These are phyloP conservation scores for Atta texana DNA, from an alignment of 1,140 invertebrate genomes.

Conservation along the genomic window DNA sequence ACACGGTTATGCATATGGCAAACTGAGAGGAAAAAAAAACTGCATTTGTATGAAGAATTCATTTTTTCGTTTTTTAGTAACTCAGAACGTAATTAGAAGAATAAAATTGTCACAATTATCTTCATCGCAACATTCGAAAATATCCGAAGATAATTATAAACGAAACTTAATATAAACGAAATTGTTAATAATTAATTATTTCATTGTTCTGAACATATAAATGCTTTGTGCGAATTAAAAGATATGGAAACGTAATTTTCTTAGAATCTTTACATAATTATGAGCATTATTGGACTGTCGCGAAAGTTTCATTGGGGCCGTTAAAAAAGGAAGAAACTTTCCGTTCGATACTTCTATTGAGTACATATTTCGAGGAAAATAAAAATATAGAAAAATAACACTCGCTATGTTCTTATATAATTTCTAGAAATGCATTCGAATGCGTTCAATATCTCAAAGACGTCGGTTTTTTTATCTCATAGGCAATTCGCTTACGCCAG, in stretches of 20 bases:
- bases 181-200: slow-evolving; percentile 55
- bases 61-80: not conserved
- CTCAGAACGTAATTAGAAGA: not conserved
- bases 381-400: not conserved
- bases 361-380: not conserved
- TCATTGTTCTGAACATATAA: not conserved
- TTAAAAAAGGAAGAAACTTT: not conserved
- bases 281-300: not conserved
- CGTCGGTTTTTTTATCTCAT: not conserved
- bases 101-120: slow-evolving; percentile 5
- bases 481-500: slow-evolving; percentile 25
- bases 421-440: not conserved
- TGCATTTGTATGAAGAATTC: not conserved
- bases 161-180: not conserved
- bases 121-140: slow-evolving; percentile 24
- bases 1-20: slow-evolving; percentile 4
- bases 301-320: not conserved
- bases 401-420: not conserved
- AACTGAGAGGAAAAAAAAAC: slow-evolving; percentile 30
- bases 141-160: slow-evolving; percentile 27
- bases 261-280: slow-evolving; percentile 10
- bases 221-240: slow-evolving; percentile 15
- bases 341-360: not conserved
- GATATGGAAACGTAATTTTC: slow-evolving; percentile 25
- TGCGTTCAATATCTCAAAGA: not conserved